These are phyloP conservation scores for Neosilurus hyrtlii DNA, from an alignment of 2,797 vertebrate species.

Conservation along the genomic window DNA sequence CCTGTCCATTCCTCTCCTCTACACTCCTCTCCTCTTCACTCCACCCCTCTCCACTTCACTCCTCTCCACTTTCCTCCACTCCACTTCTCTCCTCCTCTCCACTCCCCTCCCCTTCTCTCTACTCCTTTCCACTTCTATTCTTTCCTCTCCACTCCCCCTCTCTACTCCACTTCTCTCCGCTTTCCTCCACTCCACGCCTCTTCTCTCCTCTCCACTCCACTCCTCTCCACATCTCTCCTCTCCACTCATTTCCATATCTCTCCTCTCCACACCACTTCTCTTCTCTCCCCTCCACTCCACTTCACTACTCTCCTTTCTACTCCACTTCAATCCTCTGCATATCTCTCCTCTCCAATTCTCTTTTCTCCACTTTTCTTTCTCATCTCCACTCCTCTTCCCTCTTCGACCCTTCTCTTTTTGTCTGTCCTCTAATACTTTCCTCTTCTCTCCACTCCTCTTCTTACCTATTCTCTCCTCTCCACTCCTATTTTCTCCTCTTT, in stretches of 20 bases:
- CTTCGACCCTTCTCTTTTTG: too few species aligned
- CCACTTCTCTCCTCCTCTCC: too few species aligned
- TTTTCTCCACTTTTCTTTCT: too few species aligned
- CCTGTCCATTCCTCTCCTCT: not conserved
- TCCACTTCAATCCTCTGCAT: not conserved
- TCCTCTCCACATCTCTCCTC: not conserved
- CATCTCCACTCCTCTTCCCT: too few species aligned
- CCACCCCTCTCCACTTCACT: too few species aligned
- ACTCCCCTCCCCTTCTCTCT: too few species aligned
- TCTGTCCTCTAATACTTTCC: too few species aligned
- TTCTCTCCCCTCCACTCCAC: not conserved
- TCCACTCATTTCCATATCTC: constrained; percentile 23
- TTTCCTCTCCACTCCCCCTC: too few species aligned
- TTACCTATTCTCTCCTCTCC: not conserved
- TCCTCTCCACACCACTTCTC: not conserved
- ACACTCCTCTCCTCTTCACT: not conserved
- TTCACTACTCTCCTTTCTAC: not conserved
- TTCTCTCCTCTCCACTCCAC: not conserved
- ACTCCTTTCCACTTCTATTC: not conserved
- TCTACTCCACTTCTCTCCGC: too few species aligned
- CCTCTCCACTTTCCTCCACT: too few species aligned
- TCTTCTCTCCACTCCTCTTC: not conserved
- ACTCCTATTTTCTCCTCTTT: not conserved
- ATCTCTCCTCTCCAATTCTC: not conserved
- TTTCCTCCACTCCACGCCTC: not conserved